phyloP scores from a whole-genome alignment of 2,888 invertebrate genomes.

The Cephus pygmeus region DNA sequence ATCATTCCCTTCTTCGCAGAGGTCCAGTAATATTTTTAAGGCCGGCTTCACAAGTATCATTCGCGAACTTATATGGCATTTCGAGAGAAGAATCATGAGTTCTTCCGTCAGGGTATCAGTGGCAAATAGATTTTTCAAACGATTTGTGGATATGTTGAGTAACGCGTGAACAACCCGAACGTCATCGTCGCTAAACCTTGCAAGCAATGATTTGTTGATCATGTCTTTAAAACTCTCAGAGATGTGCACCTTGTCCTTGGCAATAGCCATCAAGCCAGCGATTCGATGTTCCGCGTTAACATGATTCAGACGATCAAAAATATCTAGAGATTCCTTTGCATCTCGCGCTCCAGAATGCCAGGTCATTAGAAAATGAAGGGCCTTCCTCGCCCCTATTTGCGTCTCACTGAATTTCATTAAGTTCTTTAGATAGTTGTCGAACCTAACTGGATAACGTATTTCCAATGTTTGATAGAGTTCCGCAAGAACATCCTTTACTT shows the following conservation, averaged over 20 bases:
- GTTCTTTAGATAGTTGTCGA: constrained; percentile 76
- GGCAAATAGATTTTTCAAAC: constrained; percentile 45
- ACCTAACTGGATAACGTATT: constrained; percentile 76
- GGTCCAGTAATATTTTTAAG: constrained; percentile 51
- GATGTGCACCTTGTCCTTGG: constrained; percentile 57
- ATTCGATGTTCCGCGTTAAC: constrained; percentile 74
- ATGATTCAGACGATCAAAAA: constrained; percentile 72
- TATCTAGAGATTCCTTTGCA: constrained; percentile 48
- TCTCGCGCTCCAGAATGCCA: constrained; percentile 52
- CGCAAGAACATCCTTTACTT: constrained; percentile 40
- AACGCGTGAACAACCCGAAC: constrained; percentile 71
- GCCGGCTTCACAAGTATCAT: constrained; percentile 51
- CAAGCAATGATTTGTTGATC: constrained; percentile 73
- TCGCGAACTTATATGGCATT: constrained; percentile 45
- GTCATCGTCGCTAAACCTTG: constrained; percentile 77
- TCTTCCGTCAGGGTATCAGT: constrained; percentile 51
- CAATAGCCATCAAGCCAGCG: constrained; percentile 75
- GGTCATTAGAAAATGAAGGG: constrained; percentile 52
- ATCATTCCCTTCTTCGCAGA: constrained; percentile 64
- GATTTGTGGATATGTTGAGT: constrained; percentile 49
- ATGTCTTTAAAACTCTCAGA: constrained; percentile 67
- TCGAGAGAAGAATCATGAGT: constrained; percentile 49
- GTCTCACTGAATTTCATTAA: constrained; percentile 62
- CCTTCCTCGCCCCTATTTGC: constrained; percentile 34
- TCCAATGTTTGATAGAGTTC: constrained; percentile 68